Evolutionary conservation across 1,140 invertebrate species (phyloP).

Genomic region (Neuroterus valhalla): DNA sequence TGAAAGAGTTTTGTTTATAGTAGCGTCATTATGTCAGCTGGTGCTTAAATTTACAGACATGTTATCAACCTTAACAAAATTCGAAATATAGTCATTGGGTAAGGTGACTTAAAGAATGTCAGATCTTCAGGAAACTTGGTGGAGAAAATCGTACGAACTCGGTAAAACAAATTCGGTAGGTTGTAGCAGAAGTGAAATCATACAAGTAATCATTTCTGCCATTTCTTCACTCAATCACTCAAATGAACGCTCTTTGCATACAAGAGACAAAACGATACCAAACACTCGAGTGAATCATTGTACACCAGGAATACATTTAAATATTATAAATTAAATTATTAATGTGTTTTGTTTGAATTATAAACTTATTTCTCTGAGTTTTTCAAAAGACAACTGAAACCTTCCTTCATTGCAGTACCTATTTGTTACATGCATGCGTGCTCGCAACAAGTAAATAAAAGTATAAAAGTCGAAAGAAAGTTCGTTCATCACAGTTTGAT

Average conservation of each 20-base stretch:
- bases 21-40: constrained; percentile 7
- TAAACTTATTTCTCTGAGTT: background rate
- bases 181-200: background rate
- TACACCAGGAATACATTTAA: background rate
- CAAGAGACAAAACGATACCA: constrained; percentile 16
- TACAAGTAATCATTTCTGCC: background rate
- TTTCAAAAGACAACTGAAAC: background rate
- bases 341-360: background rate
- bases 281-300: background rate
- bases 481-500: background rate
- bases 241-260: background rate
- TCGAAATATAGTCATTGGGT: constrained; percentile 62
- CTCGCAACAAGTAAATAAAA: background rate
- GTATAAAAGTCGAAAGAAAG: background rate
- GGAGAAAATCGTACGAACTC: constrained; percentile 27
- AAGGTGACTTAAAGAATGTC: constrained; percentile 58
- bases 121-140: constrained; percentile 30
- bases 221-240: constrained; percentile 5
- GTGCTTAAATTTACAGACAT: constrained; percentile 39
- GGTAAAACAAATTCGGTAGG: constrained; percentile 24
- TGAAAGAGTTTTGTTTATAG: background rate
- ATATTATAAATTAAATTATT: too few relatives aligned
- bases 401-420: background rate
- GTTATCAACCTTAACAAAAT: constrained; percentile 49
- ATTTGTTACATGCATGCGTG: constrained; percentile 5